Conservation (phyloP, 2,113 vertebrate species). For the Anolis carolinensis region DNA sequence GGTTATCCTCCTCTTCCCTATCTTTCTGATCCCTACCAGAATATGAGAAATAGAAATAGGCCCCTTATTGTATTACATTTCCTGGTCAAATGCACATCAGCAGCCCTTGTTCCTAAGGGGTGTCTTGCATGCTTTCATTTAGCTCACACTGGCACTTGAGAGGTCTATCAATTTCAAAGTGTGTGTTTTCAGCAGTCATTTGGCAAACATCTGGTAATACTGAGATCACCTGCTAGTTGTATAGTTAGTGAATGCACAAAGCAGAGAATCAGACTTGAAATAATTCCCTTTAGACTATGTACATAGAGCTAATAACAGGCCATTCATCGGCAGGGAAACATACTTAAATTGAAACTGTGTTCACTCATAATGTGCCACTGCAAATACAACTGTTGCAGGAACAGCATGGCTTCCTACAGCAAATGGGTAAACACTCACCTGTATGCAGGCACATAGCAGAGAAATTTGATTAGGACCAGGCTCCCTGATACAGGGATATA, state of each 20-base stretch:
- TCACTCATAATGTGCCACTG: background rate
- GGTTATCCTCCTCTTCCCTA: background rate
- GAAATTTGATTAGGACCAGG: background rate
- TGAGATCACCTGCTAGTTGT: background rate
- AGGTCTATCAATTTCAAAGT: slow-evolving; percentile 1
- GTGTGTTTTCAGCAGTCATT: background rate
- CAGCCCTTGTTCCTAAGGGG: background rate
- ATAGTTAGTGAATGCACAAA: background rate
- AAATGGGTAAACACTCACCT: background rate
- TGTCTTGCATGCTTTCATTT: background rate
- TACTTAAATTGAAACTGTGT: slow-evolving; percentile 1
- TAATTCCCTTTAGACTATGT: background rate
- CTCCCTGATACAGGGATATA: background rate
- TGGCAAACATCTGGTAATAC: background rate
- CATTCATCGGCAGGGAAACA: background rate
- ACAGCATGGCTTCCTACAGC: background rate
- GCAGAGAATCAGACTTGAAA: background rate
- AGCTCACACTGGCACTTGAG: background rate
- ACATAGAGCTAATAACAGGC: background rate
- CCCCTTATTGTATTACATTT: background rate
- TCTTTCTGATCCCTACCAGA: background rate
- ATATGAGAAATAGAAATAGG: background rate
- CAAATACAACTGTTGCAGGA: background rate
- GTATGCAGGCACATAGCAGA: background rate
- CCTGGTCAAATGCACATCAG: background rate